Evolutionary conservation across 1,140 invertebrate genomes (phyloP), one percentile per base, ranked within the genome.

Genomic region (Ditylenchus dipsaci): DNA sequence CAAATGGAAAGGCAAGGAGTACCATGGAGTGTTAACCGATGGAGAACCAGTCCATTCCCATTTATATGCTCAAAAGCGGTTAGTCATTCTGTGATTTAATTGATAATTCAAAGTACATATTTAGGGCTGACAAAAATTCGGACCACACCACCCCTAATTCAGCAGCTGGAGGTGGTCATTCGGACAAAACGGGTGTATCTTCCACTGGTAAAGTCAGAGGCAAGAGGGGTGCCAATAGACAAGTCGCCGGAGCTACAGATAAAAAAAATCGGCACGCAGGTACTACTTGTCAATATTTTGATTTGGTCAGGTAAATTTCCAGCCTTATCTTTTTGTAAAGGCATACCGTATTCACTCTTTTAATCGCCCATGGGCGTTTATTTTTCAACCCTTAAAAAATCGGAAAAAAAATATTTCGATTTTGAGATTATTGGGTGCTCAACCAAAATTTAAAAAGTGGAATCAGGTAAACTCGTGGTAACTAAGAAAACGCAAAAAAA

Each of bases 1-100:
- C 11, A 73, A 75, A 57, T 73, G 71, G 71, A 77, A 57, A 56
- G 71, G 71, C 1, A 27, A 61, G n/a, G 57, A 75, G 33, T 73
- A 73, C 53, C 33, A 59, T 42, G 71, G 71, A n/a, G 58, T 73
- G n/a, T 23, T 73, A 17, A 73, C 71, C 1, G 71, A 73, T 49
- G 71, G 71, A 15, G 63, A 75, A n/a, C 65, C 71, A n/a, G 29
- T 49, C 9, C 56, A 59, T 19, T 53, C 73, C 19, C 72, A 73
- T 38, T 27, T 45, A 21, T 75, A 59, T 63, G 65, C 72, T 21
- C 71, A 63, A 27, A 68, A 75, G 62, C 29, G 62, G 70, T 73
- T 38, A 11, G 33, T 38, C 3, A 38, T 60, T 56, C 0, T 21
- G 1, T 1, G 7, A 60, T 21, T 64, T 56, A 49, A 29, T 19